Conservation (phyloP, 2,113 vertebrate species). For the Psettodes erumei region DNA sequence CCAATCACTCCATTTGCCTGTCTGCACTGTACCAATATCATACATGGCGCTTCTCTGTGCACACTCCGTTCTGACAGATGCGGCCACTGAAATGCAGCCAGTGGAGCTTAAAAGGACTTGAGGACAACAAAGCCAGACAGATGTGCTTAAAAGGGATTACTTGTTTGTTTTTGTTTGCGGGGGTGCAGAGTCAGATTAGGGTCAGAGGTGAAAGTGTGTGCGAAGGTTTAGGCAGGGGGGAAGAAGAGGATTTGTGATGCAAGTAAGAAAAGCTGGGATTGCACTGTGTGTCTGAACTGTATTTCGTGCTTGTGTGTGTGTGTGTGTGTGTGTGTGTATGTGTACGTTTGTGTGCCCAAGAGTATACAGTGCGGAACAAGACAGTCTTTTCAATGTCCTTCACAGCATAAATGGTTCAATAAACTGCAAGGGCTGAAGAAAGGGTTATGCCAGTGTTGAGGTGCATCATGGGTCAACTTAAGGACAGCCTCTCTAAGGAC, state of each 20-base stretch:
- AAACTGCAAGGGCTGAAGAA: not conserved
- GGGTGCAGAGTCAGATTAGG: not conserved
- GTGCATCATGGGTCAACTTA: not conserved
- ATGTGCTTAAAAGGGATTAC: slow-evolving; percentile 51
- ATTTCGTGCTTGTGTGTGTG: not conserved
- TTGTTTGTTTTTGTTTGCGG: slow-evolving; percentile 40
- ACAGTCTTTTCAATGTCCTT: slow-evolving; percentile 2
- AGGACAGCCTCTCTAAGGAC: not conserved
- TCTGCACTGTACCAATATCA: slow-evolving; percentile 28
- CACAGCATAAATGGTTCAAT: not conserved
- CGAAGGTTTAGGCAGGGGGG: not conserved
- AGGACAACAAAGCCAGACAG: slow-evolving; percentile 45
- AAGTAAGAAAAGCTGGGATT: not conserved
- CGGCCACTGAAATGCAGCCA: slow-evolving; percentile 38
- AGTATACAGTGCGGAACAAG: not conserved
- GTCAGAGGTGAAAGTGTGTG: not conserved
- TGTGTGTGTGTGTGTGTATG: not conserved
- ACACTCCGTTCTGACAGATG: slow-evolving; percentile 38
- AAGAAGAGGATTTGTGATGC: slow-evolving; percentile 8
- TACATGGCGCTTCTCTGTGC: slow-evolving; percentile 26
- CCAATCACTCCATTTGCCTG: slow-evolving; percentile 51
- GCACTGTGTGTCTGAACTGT: not conserved
- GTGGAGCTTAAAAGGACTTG: slow-evolving; percentile 31
- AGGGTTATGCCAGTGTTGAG: not conserved
- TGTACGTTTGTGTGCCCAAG: not conserved